Evolutionary conservation across 2,113 vertebrate species (phyloP), one percentile per base, ranked within the genome.

Genomic region (Numenius arquata): DNA sequence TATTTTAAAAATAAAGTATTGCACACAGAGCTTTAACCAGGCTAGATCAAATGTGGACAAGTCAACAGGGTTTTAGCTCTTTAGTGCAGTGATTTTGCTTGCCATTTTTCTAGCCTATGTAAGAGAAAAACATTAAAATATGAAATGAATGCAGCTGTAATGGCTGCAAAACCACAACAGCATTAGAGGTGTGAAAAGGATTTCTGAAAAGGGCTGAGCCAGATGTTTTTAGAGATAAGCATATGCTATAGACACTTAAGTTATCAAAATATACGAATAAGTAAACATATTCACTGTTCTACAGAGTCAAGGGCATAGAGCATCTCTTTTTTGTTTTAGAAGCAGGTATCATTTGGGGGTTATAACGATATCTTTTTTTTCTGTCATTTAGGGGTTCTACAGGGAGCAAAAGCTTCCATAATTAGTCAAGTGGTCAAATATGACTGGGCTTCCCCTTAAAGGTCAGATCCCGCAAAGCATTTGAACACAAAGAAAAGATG

Each of bases 161-260:
- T 26, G 27, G 22, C 75, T 80, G 40, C 34, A 70, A 88, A 95
- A 89, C 52, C n/a, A 74, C 72, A 89, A 34, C 9, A 76, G 66
- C 50, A 8, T 78, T 36, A 95, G 56, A 94, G 58, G 56, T 89
- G 81, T 94, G 90, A 91, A 96, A 85, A 79, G 13, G 0, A 58
- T 74, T 63, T 81, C 66, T 87, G 40, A 89, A 65, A 14, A 67
- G 6, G 11, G 45, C n/a, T 88, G 65, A 94, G 45, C 71, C 59
- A 48, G 48, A 94, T 79, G 30, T 45, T 93, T 81, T 90, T 36
- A 70, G 45, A 85, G 74, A 62, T 70, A 79, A 72, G 12, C 6
- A 32, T 20, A 73, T 5, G 15, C 22, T 72, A 43, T 4, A 47
- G 34, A 81, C 6, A 55, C 67, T 79, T 36, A 87, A 52, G 9